Base-by-base conservation (phyloP, 2,888 invertebrate species). In the Athrips mouffetella region DNA sequence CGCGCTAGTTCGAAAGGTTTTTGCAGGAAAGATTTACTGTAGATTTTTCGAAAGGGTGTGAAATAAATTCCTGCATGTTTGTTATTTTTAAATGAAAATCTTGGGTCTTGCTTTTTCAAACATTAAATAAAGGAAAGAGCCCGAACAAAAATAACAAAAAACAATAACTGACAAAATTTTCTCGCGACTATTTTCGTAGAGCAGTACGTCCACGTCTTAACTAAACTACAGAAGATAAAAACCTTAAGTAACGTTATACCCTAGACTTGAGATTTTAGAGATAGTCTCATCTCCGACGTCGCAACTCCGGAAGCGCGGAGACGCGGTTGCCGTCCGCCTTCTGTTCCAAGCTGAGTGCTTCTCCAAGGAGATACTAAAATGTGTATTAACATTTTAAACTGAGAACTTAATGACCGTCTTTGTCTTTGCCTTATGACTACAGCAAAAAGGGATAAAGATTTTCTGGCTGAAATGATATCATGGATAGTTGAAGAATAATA, bases 201-300 rank as follows among this genome's bases (percentile, higher is more conserved):
- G n/a, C n/a, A n/a, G n/a, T n/a, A n/a, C n/a, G n/a, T n/a, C n/a
- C n/a, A n/a, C n/a, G n/a, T n/a, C n/a, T n/a, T n/a, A n/a, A n/a
- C n/a, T n/a, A n/a, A n/a, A n/a, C n/a, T 37, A 11, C 5, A 21
- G 20, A n/a, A 37, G 37, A 37, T 37, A 37, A 44, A 44, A 44
- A 44, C 31, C 18, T 29, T 44, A 20, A 15, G 21, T 31, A 44
- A 44, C 44, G 21, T 44, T 31, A 44, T 44, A 44, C 44, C 31
- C 31, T 44, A 40, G 18, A 46, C 44, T 44, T 44, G 30, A 40
- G 18, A 46, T 52, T 51, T 45, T 48, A 57, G 63, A 67, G 70
- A 73, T 67, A 66, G 66, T 74, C 67, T 74, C 67, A 64, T 58
- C 57, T 44, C 53, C 60, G 54, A 54, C 47, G 27, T 25, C 35